phyloP scores from a whole-genome alignment of 2,888 invertebrate genomes.

The Pandemis cinnamomeana region DNA sequence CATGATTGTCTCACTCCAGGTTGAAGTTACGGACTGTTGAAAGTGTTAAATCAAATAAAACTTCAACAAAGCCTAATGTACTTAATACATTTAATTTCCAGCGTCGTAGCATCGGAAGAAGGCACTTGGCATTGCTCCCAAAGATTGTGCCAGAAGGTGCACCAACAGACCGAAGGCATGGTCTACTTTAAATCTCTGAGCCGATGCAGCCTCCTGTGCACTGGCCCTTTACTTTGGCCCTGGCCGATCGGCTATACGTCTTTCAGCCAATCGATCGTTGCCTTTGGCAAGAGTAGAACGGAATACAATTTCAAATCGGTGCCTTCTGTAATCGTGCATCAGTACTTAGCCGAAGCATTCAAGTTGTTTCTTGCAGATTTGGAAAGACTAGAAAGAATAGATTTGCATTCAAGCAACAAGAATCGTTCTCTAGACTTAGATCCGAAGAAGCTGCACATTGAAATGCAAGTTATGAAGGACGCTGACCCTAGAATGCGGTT shows the following conservation, averaged over 20 bases:
- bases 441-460: slow-evolving; percentile 65
- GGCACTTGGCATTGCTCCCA: slow-evolving; percentile 59
- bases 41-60: no score
- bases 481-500: slow-evolving; percentile 84
- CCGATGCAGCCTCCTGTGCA: slow-evolving; percentile 89
- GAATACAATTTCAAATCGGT: slow-evolving; percentile 75
- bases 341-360: slow-evolving; percentile 73
- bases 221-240: slow-evolving; percentile 89
- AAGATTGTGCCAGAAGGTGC: slow-evolving; percentile 60
- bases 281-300: slow-evolving; percentile 82
- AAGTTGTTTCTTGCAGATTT: slow-evolving; percentile 79
- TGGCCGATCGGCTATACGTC: slow-evolving; percentile 84
- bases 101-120: no score
- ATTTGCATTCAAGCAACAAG: slow-evolving; percentile 48
- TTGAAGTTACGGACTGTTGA: no score
- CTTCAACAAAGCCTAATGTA: no score
- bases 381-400: slow-evolving; percentile 72
- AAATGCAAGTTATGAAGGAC: slow-evolving; percentile 82
- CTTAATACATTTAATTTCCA: no score
- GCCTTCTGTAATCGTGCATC: slow-evolving; percentile 63
- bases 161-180: slow-evolving; percentile 48
- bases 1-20: no score
- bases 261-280: slow-evolving; percentile 84
- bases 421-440: slow-evolving; percentile 48
- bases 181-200: slow-evolving; percentile 77